These are phyloP conservation scores for Netta rufina DNA, from an alignment of 2,797 vertebrate genomes.

Conservation along the genomic window DNA sequence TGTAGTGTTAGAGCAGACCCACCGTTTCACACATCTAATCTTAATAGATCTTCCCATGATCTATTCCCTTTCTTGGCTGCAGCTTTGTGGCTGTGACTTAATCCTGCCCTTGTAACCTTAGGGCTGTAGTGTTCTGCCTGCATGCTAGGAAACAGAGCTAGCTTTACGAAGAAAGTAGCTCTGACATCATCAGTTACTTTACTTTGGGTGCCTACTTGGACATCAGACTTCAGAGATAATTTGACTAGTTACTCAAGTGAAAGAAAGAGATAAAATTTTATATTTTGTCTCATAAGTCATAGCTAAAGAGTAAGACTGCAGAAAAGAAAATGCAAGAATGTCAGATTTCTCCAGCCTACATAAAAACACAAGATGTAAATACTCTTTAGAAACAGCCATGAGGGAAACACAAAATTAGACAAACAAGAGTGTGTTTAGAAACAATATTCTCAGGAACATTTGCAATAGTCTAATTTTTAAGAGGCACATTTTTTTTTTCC, in stretches of 20 bases:
- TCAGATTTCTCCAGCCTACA: not conserved
- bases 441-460: not conserved
- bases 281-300: not conserved
- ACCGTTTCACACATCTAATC: rapidly evolving
- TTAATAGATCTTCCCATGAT: rapidly evolving
- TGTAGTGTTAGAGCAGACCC: not conserved
- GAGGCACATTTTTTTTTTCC: not conserved
- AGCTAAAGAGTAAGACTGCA: not conserved
- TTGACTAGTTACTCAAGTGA: not conserved
- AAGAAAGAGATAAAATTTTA: not conserved
- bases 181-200: rapidly evolving
- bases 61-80: rapidly evolving
- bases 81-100: not conserved
- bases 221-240: not conserved
- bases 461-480: not conserved
- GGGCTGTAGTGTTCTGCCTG: not conserved
- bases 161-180: not conserved
- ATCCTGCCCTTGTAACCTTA: not conserved
- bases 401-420: not conserved
- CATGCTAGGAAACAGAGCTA: not conserved
- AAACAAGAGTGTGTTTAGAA: not conserved
- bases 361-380: not conserved
- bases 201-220: rapidly evolving
- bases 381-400: not conserved
- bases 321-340: not conserved